Evolutionary conservation across 2,888 invertebrate species (phyloP), one percentile per base, ranked within the genome.

Genomic region (Stenotaenia linearis): DNA sequence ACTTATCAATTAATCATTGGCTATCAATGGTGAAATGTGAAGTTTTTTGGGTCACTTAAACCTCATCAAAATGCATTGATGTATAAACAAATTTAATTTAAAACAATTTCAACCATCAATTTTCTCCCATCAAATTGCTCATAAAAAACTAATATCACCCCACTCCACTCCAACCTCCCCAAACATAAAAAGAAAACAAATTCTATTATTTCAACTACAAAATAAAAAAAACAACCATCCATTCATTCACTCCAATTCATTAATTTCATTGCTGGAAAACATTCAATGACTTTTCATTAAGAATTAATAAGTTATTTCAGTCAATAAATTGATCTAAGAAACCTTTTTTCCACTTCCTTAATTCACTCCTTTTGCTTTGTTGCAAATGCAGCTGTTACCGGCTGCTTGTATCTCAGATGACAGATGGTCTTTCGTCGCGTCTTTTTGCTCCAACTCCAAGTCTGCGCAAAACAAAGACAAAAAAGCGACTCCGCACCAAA

Each of bases 311-410:
- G 45, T n/a, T 45, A n/a, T 45, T 56, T 61, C 9, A 61, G 25
- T 61, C 61, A 61, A 61, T 61, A 61, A 61, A 61, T 61, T 61
- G 61, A 61, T 61, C 23, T 23, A 61, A 23, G 25, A 61, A 61
- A 61, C 12, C 9, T 61, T 25, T 23, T 12, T 61, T 61, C 23
- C 61, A 61, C 23, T 61, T 61, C 25, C 45, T 45, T 15, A 45
- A 45, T 61, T 23, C 61, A 61, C 61, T 25, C 61, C 10, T 25
- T 61, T 61, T 10, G 45, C n/a, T 18, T 45, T 45, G 45, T 45
- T 45, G 45, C 45, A 61, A 45, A 61, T 61, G 61, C 61, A 61
- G 61, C 61, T 61, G 61, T 61, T 61, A 25, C 61, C 61, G 23
- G 61, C 9, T 61, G 61, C 25, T 23, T 9, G 25, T 15, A 61